Conservation (phyloP, 2,113 vertebrate genomes). For the Chaetorhynchus papuensis region DNA sequence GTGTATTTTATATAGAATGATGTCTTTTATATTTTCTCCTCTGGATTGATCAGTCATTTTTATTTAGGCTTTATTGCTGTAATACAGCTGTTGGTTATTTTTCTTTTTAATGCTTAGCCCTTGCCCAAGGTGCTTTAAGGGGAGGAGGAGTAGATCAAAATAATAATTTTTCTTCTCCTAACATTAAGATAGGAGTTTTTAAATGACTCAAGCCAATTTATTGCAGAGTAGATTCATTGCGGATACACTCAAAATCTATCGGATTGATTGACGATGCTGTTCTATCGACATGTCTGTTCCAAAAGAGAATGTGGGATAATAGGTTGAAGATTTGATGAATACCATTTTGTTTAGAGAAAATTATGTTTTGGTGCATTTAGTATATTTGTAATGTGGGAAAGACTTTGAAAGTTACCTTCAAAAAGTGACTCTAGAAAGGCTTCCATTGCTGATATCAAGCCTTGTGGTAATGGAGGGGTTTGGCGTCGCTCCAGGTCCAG, state of each 20-base stretch:
- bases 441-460: neutral
- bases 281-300: constrained; percentile 14
- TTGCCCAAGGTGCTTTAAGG: constrained; percentile 18
- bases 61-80: neutral
- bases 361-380: neutral
- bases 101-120: constrained; percentile 24
- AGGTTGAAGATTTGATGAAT: constrained; percentile 27
- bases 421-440: neutral
- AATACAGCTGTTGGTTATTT: constrained; percentile 18
- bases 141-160: constrained; percentile 32
- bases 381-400: neutral
- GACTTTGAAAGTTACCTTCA: constrained; percentile 40
- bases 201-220: constrained; percentile 26
- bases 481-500: neutral
- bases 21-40: constrained; percentile 11
- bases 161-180: constrained; percentile 38
- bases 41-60: constrained; percentile 13
- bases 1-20: neutral
- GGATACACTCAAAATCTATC: constrained; percentile 22
- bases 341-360: neutral
- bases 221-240: neutral
- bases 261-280: constrained; percentile 35
- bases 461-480: neutral
- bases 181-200: constrained; percentile 32
- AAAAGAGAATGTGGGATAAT: constrained; percentile 6